phyloP scores from a whole-genome alignment of 2,113 vertebrate genomes.

The Blennius ocellaris region DNA sequence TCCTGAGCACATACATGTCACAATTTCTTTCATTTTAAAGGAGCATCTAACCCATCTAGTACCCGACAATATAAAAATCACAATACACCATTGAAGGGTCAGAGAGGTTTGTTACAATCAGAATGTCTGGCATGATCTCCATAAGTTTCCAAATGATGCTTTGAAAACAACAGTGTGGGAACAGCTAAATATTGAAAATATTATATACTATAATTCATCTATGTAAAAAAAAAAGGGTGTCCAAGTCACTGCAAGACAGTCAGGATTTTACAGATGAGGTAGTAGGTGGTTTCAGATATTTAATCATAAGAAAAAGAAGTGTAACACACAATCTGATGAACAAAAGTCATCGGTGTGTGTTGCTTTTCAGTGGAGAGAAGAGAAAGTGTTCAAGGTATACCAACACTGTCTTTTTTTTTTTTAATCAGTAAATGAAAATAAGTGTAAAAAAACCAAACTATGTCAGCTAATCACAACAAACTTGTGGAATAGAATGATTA shows the following conservation, averaged over 20 bases:
- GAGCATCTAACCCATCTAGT: conserved; percentile 48
- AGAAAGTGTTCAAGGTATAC: conserved; percentile 4
- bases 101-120: conserved; percentile 46
- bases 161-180: conserved; percentile 21
- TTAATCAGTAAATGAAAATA: conserved; percentile 3
- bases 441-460: conserved; percentile 20
- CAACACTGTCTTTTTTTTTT: background rate
- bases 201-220: conserved; percentile 23
- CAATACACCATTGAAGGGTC: conserved; percentile 51
- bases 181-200: conserved; percentile 35
- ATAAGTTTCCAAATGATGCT: conserved; percentile 36
- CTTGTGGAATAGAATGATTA: conserved; percentile 18
- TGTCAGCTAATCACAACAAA: conserved; percentile 22
- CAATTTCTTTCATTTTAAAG: conserved; percentile 38
- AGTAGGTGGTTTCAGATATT: conserved; percentile 13
- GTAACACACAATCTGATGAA: background rate
- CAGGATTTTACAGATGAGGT: conserved; percentile 15
- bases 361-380: conserved; percentile 4
- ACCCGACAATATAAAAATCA: conserved; percentile 56
- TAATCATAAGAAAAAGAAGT: background rate
- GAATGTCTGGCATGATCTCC: conserved; percentile 26
- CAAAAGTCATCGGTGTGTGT: background rate
- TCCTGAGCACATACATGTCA: conserved; percentile 61
- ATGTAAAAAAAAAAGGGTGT: conserved; percentile 13
- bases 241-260: conserved; percentile 5